Evolutionary conservation across 2,797 vertebrate genomes (phyloP), one percentile per base, ranked within the genome.

Genomic region (Gymnoscopelus braueri): DNA sequence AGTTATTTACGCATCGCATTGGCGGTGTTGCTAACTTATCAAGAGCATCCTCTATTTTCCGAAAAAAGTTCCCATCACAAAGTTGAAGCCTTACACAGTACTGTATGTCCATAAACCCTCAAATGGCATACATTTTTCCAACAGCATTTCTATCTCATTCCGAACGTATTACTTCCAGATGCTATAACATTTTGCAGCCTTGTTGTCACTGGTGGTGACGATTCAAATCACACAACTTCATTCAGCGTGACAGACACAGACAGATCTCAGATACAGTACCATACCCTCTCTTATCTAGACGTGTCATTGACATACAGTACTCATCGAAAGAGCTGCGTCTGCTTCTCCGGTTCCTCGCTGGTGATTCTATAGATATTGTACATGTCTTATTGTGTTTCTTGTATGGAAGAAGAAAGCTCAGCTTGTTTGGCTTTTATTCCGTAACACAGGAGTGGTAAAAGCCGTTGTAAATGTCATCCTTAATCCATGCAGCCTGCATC

Each of bases 111-210:
- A 65, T 72, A 78, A 84, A 82, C 69, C 67, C 55, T 71, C 39
- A 44, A 44, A 8, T 44, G 39, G 39, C 39, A 44, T 8, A 44
- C 24, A 59, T 65, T 72, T 66, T 62, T 47, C 69, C 57, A 58
- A 57, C 73, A 35, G 60, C 55, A 26, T 75, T 35, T 56, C 77
- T 83, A 81, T 89, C 83, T 77, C 35, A 60, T 55, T 14, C 0
- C 67, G 4, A 15, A 8, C 80, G 85, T 89, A 89, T 89, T 85
- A 65, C 83, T 83, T 66, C 83, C 88, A 87, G 81, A 87, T 83
- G 85, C 81, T 47, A 3, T 79, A 82, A 84, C 89, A 52, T 70
- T 72, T 63, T 9, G 69, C 77, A 52, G 74, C 65, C 70, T 60
- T 19, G 61, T 84, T 74, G 85, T 86, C 88, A 86, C 85, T 69